These are phyloP conservation scores for Pseudococcus longispinus DNA, from an alignment of 2,888 invertebrate genomes.

Conservation along the genomic window DNA sequence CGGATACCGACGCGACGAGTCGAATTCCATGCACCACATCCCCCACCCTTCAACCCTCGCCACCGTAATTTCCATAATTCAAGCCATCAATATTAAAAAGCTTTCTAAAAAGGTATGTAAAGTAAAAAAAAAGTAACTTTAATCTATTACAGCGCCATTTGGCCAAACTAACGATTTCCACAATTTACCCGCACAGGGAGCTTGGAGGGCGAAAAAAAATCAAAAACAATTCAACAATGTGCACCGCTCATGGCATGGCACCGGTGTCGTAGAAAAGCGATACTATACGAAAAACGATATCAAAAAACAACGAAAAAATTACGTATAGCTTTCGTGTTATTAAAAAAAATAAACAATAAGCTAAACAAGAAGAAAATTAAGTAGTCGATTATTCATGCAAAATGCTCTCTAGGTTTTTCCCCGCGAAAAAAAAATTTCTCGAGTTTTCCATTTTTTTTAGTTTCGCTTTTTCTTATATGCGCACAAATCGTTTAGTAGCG, in stretches of 20 bases:
- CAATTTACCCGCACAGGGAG: background rate
- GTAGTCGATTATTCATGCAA: constrained; percentile 36
- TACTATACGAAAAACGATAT: constrained; percentile 41
- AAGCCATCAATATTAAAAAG: constrained; percentile 12
- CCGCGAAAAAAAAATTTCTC: background rate
- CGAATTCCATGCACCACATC: background rate
- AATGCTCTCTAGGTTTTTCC: background rate
- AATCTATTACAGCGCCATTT: background rate
- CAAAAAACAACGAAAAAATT: constrained; percentile 18
- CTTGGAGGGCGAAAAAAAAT: background rate
- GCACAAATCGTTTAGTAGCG: background rate
- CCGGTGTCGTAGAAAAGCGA: constrained; percentile 48
- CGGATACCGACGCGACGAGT: background rate
- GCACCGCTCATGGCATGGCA: constrained; percentile 47
- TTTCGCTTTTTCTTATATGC: background rate
- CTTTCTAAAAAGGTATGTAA: background rate
- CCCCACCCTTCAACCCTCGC: background rate
- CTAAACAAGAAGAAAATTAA: constrained; percentile 31
- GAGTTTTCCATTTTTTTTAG: background rate
- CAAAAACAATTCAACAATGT: constrained; percentile 44
- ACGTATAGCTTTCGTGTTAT: constrained; percentile 32
- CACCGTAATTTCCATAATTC: background rate
- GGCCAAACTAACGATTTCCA: constrained; percentile 13
- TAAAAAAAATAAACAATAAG: constrained; percentile 45
- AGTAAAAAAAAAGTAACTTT: background rate